Evolutionary conservation across 2,888 invertebrate species (phyloP), one percentile per base, ranked within the genome.

Genomic region (Brachylomia viminalis): DNA sequence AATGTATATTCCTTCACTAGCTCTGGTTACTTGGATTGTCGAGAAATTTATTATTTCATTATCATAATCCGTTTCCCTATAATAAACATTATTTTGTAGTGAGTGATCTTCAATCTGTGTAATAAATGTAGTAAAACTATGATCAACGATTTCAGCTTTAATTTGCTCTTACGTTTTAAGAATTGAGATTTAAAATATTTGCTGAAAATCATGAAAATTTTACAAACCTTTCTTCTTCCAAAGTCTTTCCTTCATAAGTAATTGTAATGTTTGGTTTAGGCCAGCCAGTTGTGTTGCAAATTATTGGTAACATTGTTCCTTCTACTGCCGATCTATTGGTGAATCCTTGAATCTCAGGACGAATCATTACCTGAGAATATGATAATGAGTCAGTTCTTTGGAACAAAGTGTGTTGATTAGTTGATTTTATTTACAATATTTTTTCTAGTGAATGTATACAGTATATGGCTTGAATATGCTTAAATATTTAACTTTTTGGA

Each of bases 281-380:
- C 20, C 88, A 88, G 0, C 96, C 96, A 5, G 87, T 89, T 0
- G 93, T 92, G 56, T 92, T 92, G 80, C 96, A 96, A 66, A 88
- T 72, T 3, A 96, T 84, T 76, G 92, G 89, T 38, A 91, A 82
- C 4, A 80, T 87, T 0, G 90, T 66, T 1, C 93, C 93, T 89
- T 95, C 95, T 0, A 86, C 64, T 2, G 82, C 93, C 0, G 93
- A 92, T 72, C 92, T 88, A 52, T 95, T 92, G 0, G 86, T 77
- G 59, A 95, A 94, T 27, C 88, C 77, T 8, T 87, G 91, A 59
- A 96, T 93, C 62, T 80, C 77, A 52, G 96, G 95, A 17, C 91
- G 88, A 0, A 91, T 86, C 30, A 92, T 81, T 23, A 96, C 96
- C 96, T 96, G 79, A 20, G 77, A 80, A 77, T 20, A 49, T 15